Evolutionary conservation across 2,797 vertebrate genomes (phyloP), one percentile per base, ranked within the genome.

Genomic region (Acrocephalus scirpaceus): DNA sequence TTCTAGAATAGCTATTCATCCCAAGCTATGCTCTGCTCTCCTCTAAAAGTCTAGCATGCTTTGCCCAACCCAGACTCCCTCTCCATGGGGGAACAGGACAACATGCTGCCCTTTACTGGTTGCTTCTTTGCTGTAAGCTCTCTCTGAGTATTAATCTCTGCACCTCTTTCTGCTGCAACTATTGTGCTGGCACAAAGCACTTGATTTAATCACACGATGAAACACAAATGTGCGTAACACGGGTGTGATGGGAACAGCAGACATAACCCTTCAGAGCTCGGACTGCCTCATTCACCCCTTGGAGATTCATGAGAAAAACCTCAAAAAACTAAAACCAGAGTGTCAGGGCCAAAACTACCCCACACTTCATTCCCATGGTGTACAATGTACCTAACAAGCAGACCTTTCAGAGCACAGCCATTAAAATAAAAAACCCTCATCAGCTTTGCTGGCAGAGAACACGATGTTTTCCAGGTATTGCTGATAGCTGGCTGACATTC

Each of bases 321-420:
- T 16, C 16, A n/a, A 54, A 50, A 61, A 47, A 25, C 5, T 36
- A 38, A 80, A 73, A 38, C 13, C 50, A 81, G 48, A 81, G 48
- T 64, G 38, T 36, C 57, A 65, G 79, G 51, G 53, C 53, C 42
- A 50, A 78, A 86, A 79, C 18, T 13, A 57, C 20, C 40, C 65
- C 62, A 84, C 60, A 70, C 50, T n/a, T 95, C 64, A 61, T 94
- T 96, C 88, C 94, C 88, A 74, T 79, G 87, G 64, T 85, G 76
- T 90, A 86, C 91, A 78, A 64, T 62, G 66, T 60, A 56, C 73
- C 70, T 88, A 88, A 97, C 91, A 96, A 95, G 45, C 16, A 73
- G 53, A 71, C 66, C 83, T 93, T 95, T 96, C 91, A 96, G 73
- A 88, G 45, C 27, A 30, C 34, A 73, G 16, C 14, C 79, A 76